These are phyloP conservation scores for Hyperoplus immaculatus DNA, from an alignment of 2,797 vertebrate species.

Conservation along the genomic window DNA sequence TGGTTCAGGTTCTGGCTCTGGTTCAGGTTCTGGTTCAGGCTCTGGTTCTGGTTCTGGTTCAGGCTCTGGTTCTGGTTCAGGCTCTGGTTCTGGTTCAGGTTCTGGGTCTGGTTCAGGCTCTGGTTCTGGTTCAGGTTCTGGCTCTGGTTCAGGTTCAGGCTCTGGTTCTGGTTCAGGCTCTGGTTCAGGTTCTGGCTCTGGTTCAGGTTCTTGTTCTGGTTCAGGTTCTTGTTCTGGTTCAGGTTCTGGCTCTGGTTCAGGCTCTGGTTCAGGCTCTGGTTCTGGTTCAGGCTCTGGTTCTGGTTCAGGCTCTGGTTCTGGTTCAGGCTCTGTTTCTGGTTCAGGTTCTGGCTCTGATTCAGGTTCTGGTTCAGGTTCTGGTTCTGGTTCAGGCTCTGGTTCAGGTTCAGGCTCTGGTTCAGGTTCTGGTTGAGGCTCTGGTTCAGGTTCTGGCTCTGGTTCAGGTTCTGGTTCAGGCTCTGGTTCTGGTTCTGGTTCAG, in stretches of 20 bases:
- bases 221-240: neutral
- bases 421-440: neutral
- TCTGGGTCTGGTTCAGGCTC: neutral
- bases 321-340: neutral
- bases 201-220: neutral
- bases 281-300: neutral
- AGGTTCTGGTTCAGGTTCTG: neutral
- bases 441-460: neutral
- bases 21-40: neutral
- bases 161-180: neutral
- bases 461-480: too few relatives aligned
- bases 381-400: neutral
- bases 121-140: neutral
- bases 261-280: too few relatives aligned
- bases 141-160: neutral
- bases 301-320: neutral
- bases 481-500: neutral
- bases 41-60: neutral
- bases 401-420: too few relatives aligned
- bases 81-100: neutral
- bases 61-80: neutral
- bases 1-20: too few relatives aligned
- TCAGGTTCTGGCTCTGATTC: neutral
- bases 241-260: neutral
- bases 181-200: neutral